Evolutionary conservation across 1,140 invertebrate genomes (phyloP).

Genomic region (Heliconius hermathena): DNA sequence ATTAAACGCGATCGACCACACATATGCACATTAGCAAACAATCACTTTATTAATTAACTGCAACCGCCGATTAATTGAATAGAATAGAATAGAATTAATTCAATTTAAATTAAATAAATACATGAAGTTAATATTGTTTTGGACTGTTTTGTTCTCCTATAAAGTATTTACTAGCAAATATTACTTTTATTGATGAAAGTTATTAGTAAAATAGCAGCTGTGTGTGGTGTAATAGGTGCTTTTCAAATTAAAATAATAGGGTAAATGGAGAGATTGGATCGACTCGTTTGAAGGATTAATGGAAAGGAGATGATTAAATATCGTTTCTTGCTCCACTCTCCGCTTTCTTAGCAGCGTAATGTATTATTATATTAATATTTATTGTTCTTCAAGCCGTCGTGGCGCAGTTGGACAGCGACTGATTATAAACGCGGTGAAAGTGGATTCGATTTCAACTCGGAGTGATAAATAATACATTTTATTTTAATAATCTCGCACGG

Average conservation of each 20-base stretch:
- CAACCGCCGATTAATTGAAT: background rate
- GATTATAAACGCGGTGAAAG: no score
- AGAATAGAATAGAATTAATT: background rate
- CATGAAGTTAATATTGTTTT: background rate
- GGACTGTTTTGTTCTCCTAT: background rate
- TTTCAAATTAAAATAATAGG: background rate
- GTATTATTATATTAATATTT: no score
- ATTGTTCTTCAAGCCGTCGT: no score
- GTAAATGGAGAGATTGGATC: no score
- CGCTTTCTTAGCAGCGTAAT: no score
- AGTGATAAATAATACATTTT: no score
- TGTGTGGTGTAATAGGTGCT: background rate
- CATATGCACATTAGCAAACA: background rate
- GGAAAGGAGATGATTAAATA: no score
- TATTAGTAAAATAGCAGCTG: background rate
- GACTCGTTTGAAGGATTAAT: no score
- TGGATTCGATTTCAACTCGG: no score
- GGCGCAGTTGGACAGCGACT: no score
- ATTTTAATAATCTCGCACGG: no score
- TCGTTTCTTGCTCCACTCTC: no score
- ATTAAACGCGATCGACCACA: background rate
- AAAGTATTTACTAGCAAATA: background rate
- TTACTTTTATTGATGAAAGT: background rate
- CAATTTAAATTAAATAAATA: background rate
- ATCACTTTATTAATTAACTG: conserved; percentile 3